phyloP scores from a whole-genome alignment of 1,140 invertebrate species.

The Hyphantria cunea region DNA sequence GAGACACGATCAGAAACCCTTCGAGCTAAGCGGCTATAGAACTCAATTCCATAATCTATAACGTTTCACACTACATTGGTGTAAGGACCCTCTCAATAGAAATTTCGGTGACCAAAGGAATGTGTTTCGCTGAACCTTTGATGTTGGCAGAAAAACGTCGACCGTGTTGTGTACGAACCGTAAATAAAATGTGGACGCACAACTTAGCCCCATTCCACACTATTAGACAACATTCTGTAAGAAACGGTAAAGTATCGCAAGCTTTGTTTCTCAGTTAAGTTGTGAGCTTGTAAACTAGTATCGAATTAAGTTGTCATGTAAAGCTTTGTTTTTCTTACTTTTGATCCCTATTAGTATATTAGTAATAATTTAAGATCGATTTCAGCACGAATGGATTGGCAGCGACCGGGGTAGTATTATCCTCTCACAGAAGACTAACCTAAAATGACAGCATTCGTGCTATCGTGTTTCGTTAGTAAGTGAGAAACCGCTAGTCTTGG shows the following conservation, averaged over 20 bases:
- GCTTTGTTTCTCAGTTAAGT: slow-evolving; percentile 4
- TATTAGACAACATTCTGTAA: slow-evolving; percentile 35
- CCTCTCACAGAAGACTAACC: too few species aligned
- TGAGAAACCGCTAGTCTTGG: too few species aligned
- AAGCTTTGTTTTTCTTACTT: too few species aligned
- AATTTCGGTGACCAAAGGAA: slow-evolving; percentile 21
- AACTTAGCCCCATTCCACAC: slow-evolving; percentile 39
- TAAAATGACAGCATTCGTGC: too few species aligned
- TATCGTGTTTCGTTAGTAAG: too few species aligned
- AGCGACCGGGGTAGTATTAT: too few species aligned
- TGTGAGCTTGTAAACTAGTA: neutral
- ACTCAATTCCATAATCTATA: slow-evolving; percentile 23
- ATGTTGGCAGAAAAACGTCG: slow-evolving; percentile 18
- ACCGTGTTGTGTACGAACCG: slow-evolving; percentile 30
- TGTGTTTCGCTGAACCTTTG: slow-evolving; percentile 20
- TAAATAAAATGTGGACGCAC: slow-evolving; percentile 46
- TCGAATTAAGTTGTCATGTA: too few species aligned
- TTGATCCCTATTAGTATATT: too few species aligned
- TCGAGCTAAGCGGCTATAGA: slow-evolving; percentile 17
- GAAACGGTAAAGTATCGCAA: slow-evolving; percentile 6
- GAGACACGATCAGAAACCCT: neutral
- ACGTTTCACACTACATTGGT: slow-evolving; percentile 26
- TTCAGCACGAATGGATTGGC: too few species aligned
- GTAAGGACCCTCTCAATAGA: slow-evolving; percentile 24
- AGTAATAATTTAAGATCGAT: too few species aligned